Evolutionary conservation across 1,140 invertebrate species (phyloP), one percentile per base, ranked within the genome.

Genomic region (Sesamia nonagrioides): DNA sequence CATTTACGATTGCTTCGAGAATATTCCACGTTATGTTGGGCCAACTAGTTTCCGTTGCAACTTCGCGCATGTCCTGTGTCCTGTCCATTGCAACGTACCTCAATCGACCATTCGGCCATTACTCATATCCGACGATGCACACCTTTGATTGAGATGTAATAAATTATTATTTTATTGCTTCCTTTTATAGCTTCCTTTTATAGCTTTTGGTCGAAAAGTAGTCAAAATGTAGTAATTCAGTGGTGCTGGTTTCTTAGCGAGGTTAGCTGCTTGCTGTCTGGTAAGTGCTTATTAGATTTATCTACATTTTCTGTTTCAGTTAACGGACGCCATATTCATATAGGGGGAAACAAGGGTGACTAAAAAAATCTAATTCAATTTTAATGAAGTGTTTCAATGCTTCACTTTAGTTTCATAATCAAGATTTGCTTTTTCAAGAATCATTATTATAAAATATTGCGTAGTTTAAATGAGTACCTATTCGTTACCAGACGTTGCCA

Each of bases 51-150:
- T 17, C 33, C 33, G 37, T 17, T 68, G 63, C 63, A 50, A 15
- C 11, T 48, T 48, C 21, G 63, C 63, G 63, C 63, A 63, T 63
- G 60, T 63, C 35, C 40, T 48, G 15, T 27, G 66, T 50, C 18
- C 54, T 40, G 33, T 35, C 17, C 21, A 40, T 21, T 66, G 35
- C 52, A 50, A 56, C 18, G 2, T 15, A 33, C 5, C 42, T 45
- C 63, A 13, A 45, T 68, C 35, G 33, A 40, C 9, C 60, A 63
- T 63, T 63, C 60, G 15, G 17, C 35, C 60, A 63, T 63, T 63
- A 63, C 6, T 63, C 60, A 42, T n/a, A 3, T 8, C 1, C 35
- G 3, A 40, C 13, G 37, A 42, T 40, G 33, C 35, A 63, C 18
- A 48, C 9, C 6, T 27, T 69, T 68, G 17, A 45, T 66, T 66